Percentiles rank a stretch among this genome's conserved stretches.
These are phyloP conservation scores for Chelonia mydas DNA, from an alignment of 2,797 vertebrate genomes.

Conservation along the genomic window DNA sequence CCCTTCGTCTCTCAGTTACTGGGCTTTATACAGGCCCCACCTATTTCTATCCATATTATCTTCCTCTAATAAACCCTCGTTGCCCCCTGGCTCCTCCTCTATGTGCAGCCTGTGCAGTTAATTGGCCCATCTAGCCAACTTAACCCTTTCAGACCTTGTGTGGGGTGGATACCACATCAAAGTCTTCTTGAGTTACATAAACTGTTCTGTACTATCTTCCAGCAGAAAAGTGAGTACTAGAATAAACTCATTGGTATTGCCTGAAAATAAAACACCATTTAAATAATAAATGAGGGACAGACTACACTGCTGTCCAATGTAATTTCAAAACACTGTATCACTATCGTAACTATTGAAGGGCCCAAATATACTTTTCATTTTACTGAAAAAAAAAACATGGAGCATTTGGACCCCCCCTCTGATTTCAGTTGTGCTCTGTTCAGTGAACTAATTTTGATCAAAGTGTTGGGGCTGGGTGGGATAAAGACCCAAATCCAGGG, in stretches of 20 bases:
- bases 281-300: not conserved
- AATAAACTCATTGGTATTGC: not conserved
- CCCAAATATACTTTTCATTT: not conserved
- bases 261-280: not conserved
- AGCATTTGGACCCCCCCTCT: not conserved
- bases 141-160: not conserved
- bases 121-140: not conserved
- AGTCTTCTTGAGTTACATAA: not conserved
- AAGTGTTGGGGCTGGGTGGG: no score
- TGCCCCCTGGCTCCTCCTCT: no score
- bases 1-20: not conserved
- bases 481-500: no score
- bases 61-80: no score
- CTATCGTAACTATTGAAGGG: not conserved
- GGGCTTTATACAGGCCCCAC: no score
- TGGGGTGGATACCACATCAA: not conserved
- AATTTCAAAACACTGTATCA: not conserved
- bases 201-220: not conserved
- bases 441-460: not conserved
- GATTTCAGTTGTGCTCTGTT: not conserved
- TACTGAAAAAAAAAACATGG: not conserved
- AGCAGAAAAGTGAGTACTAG: not conserved
- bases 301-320: not conserved
- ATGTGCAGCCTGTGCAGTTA: not conserved
- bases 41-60: no score